Evolutionary conservation across 2,113 vertebrate genomes (phyloP), one percentile per base, ranked within the genome.

Genomic region (Macroglossus sobrinus): DNA sequence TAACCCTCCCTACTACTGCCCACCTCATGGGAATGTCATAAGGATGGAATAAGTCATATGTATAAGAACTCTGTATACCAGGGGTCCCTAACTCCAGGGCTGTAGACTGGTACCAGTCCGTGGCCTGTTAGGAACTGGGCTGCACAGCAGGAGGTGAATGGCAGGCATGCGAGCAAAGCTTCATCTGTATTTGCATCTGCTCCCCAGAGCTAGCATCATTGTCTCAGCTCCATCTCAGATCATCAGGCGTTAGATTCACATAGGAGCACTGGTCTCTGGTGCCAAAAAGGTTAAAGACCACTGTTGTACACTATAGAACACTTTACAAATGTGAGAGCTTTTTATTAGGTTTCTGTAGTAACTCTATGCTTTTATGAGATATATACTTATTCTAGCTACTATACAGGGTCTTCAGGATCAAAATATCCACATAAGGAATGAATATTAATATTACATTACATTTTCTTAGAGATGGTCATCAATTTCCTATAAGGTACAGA

Each of bases 281-380:
- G 50, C 15, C 50, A 16, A 50, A 50, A 50, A 50, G 50, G 50
- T 50, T 50, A 15, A 15, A 50, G 50, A 50, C 50, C 50, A 50
- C 50, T 50, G 50, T 50, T 50, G 28, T 63, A 68, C 9, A 18
- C 10, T 28, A 61, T 0, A 43, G 6, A 57, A 74, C 14, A 64
- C 28, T 59, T 69, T 26, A 84, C 1, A 80, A 69, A 95, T 1
- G 3, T 45, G 40, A 86, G 63, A 50, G 33, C 30, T 63, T 91
- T 92, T 92, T 43, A 81, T 55, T 50, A 82, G 22, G n/a, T n/a
- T 95, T 94, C 35, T 88, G 81, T 33, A 47, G 75, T 71, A 82
- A 74, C 57, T 33, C 47, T 93, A 26, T 63, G 33, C 24, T 90
- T 93, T 89, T 89, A n/a, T 61, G 19, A 47, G 85, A 91, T 7